A percentile compares a stretch with the other conserved stretches of the same genome.
Evolutionary conservation across 2,113 vertebrate genomes (phyloP).

Genomic region (Clarias macrocephalus): DNA sequence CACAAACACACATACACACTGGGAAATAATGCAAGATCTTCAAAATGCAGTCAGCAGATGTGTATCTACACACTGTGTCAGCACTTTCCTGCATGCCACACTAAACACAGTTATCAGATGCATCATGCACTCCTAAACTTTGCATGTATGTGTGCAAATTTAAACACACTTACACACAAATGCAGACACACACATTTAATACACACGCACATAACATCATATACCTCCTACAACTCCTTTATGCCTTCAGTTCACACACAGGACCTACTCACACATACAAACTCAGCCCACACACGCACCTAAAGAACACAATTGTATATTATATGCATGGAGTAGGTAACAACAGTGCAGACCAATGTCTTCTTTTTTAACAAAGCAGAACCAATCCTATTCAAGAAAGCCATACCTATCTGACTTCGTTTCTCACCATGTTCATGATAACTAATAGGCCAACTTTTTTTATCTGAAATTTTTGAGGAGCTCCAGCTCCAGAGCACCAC

Average conservation of each 20-base stretch:
- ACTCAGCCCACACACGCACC: not conserved
- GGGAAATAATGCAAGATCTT: not conserved
- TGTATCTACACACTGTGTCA: conserved; percentile 34
- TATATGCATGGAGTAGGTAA: too few relatives aligned
- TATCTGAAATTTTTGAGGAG: too few relatives aligned
- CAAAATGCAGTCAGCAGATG: conserved; percentile 45
- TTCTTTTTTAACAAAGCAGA: not conserved
- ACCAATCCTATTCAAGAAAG: not conserved
- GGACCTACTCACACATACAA: not conserved
- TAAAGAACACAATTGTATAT: too few relatives aligned
- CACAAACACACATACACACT: not conserved
- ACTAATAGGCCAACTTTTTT: too few relatives aligned
- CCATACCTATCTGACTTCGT: not conserved
- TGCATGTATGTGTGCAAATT: not conserved
- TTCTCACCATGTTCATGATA: not conserved
- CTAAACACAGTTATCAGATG: conserved; percentile 6
- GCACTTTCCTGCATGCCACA: conserved; percentile 19
- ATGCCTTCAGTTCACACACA: not conserved
- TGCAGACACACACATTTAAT: not conserved
- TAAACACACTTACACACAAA: too few relatives aligned
- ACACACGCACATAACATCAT: not conserved
- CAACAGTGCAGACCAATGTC: not conserved
- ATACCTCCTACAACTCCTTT: not conserved
- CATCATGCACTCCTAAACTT: not conserved
- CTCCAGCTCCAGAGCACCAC: not conserved